Evolutionary conservation across 2,888 invertebrate genomes (phyloP), one percentile per base, ranked within the genome.

Genomic region (Yponomeuta malinellus): DNA sequence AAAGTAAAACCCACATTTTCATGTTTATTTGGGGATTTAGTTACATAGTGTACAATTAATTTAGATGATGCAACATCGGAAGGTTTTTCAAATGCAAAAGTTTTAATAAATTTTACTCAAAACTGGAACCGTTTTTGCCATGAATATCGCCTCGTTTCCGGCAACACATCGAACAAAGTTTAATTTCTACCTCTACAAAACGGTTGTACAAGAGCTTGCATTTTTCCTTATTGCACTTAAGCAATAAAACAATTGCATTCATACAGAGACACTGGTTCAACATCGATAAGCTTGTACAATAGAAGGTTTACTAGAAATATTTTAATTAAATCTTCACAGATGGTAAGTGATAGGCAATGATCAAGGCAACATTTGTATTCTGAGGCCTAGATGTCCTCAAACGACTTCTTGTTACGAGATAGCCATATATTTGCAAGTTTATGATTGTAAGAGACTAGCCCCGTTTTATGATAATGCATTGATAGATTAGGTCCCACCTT

Each of bases 351-450:
- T 65, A 65, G 43, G n/a, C 65, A 65, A 65, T 65, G 15, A 23
- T 65, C 65, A 65, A 65, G 65, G 65, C 65, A 9, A 33, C 31
- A 29, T 33, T 33, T 12, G 12, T 65, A 65, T 65, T 65, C 29
- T 2, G 65, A 65, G 33, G 33, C 31, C 65, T 65, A 65, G 65
- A 65, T 65, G 65, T 33, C 65, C 65, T 65, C 65, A 65, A 65
- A 65, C 31, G 9, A 33, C 65, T 65, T 23, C 29, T 65, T 10
- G 8, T 65, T 10, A 23, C 31, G 8, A 12, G 29, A 59, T 59
- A 59, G 52, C 52, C 29, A 65, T 65, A 65, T 65, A 33, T 65
- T 31, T 9, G 4, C 65, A 4, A 65, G 33, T 65, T 31, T 65
- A 65, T 65, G 10, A 65, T 65, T 12, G 8, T 43, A 3, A 59